These are phyloP conservation scores for Eriocheir sinensis DNA, from an alignment of 1,140 invertebrate species.

Conservation along the genomic window DNA sequence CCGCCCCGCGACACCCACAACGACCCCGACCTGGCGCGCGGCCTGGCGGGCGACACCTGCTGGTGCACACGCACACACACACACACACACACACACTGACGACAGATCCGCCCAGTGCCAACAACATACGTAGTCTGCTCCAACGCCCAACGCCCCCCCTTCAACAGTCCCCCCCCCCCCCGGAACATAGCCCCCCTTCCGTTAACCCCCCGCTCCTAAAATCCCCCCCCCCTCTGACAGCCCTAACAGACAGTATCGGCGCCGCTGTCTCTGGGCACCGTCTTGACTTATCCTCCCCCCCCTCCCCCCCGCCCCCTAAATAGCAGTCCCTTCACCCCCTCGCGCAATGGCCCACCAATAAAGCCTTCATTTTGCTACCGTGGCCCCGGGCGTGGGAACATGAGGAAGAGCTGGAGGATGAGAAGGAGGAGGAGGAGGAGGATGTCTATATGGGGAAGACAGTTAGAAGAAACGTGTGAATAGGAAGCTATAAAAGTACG, in stretches of 20 bases:
- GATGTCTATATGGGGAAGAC: not conserved
- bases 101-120: not conserved
- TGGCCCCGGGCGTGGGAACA: not conserved
- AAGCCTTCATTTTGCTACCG: not conserved
- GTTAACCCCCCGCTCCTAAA: no score
- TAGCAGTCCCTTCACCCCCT: no score
- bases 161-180: no score
- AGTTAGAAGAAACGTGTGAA: not conserved
- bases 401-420: not conserved
- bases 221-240: no score
- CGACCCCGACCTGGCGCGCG: not conserved
- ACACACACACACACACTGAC: conserved; percentile 25
- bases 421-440: not conserved
- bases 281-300: not conserved
- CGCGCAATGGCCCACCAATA: not conserved
- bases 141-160: no score
- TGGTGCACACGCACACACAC: conserved; percentile 41
- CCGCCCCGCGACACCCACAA: not conserved
- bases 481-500: no score
- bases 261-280: not conserved
- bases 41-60: not conserved
- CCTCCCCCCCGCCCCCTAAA: not conserved
- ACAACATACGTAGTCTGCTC: no score
- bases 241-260: not conserved
- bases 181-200: no score